A percentile compares a stretch with the other conserved stretches of the same genome.
These are phyloP conservation scores for Myiozetetes cayanensis DNA, from an alignment of 2,113 vertebrate species.

Conservation along the genomic window DNA sequence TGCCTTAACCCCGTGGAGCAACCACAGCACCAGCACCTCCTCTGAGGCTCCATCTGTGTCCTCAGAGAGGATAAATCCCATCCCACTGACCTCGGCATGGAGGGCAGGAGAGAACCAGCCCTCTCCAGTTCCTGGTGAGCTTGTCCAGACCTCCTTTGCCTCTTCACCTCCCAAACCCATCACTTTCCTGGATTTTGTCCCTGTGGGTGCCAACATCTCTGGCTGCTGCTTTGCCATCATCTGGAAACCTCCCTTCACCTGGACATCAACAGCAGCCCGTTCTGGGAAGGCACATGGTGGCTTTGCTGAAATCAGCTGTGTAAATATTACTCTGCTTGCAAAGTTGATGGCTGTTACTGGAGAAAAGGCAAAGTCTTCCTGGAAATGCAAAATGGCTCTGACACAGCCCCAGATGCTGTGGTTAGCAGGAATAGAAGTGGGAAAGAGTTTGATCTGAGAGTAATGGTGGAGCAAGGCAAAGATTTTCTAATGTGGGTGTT, in stretches of 20 bases:
- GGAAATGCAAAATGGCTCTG: conserved; percentile 44
- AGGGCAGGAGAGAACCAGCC: not conserved
- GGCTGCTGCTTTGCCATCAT: not conserved
- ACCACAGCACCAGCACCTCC: not conserved
- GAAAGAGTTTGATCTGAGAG: conserved; percentile 48
- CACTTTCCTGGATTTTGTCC: not conserved
- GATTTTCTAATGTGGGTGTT: conserved; percentile 56
- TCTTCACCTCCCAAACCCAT: not conserved
- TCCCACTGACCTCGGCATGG: not conserved
- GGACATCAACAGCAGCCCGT: not conserved
- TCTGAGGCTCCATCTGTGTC: not conserved
- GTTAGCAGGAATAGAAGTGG: conserved; percentile 62
- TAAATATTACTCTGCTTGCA: conserved; percentile 16
- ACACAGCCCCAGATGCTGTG: conserved; percentile 64
- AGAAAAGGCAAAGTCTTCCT: conserved; percentile 50
- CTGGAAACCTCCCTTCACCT: conserved; percentile 26
- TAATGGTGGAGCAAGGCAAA: conserved; percentile 36
- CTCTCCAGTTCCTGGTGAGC: not conserved
- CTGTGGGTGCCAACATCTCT: not conserved
- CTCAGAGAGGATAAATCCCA: not conserved
- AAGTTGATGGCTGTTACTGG: conserved; percentile 28
- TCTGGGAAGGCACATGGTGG: conserved; percentile 44
- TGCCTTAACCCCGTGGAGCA: not conserved
- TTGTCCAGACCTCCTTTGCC: not conserved
- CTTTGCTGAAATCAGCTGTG: conserved; percentile 44